Percentiles rank a stretch among this genome's conserved stretches.
Evolutionary conservation across 1,140 invertebrate genomes (phyloP).

Genomic region (Camponotus vicinus): DNA sequence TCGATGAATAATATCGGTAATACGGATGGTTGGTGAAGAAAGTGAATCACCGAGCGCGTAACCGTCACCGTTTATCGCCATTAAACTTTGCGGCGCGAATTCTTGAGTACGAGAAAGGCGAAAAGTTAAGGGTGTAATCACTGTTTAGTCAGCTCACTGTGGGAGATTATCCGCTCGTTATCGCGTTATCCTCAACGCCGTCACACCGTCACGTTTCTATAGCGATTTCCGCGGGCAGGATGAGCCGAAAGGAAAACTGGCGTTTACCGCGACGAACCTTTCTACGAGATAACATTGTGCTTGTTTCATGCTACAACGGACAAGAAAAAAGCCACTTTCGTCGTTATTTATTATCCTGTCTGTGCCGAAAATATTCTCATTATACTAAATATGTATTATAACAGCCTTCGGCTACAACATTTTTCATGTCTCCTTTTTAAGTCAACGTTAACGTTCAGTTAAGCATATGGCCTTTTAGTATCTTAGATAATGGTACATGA

Average conservation of each 20-base stretch:
- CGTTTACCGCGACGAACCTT: slow-evolving; percentile 41
- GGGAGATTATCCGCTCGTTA: slow-evolving; percentile 73
- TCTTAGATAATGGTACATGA: background rate
- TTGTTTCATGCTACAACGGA: slow-evolving; percentile 17
- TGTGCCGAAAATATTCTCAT: slow-evolving; percentile 36
- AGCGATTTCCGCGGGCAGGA: slow-evolving; percentile 42
- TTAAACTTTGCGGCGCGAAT: slow-evolving; percentile 64
- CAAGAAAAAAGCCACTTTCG: slow-evolving; percentile 4
- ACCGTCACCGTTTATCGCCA: slow-evolving; percentile 36
- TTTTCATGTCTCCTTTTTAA: background rate
- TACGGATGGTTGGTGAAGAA: slow-evolving; percentile 33
- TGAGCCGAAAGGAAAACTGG: slow-evolving; percentile 64
- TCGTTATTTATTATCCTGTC: slow-evolving; percentile 11
- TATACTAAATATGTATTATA: slow-evolving; percentile 3
- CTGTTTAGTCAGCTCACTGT: slow-evolving; percentile 74
- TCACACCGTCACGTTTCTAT: slow-evolving; percentile 69
- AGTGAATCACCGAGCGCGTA: slow-evolving; percentile 29
- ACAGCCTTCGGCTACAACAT: background rate
- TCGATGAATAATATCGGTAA: slow-evolving; percentile 57
- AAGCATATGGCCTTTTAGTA: background rate
- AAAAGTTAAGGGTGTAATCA: slow-evolving; percentile 74
- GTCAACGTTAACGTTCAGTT: background rate
- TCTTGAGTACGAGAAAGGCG: slow-evolving; percentile 59
- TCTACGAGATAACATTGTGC: slow-evolving; percentile 42
- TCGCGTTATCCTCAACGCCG: slow-evolving; percentile 66